Percentiles rank a stretch among this genome's conserved stretches.
phyloP scores from a whole-genome alignment of 2,113 vertebrate species.

The Isichthys henryi region DNA sequence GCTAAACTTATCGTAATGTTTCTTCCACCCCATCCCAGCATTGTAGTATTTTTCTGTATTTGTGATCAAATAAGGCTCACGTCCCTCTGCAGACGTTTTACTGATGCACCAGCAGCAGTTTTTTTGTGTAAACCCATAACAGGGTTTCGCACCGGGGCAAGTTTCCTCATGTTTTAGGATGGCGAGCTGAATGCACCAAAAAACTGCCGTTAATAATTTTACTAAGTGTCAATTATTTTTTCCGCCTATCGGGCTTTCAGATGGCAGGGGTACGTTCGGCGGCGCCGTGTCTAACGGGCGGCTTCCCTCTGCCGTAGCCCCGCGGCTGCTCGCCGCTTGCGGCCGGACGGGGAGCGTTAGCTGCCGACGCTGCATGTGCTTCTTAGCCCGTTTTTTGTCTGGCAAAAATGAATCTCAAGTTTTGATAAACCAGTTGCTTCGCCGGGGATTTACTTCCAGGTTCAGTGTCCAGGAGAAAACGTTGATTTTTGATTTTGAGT shows the following conservation, averaged over 20 bases:
- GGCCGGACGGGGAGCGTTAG: conserved; percentile 41
- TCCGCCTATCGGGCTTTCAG: conserved; percentile 33
- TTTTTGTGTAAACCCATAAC: conserved; percentile 19
- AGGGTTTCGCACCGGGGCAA: conserved; percentile 50
- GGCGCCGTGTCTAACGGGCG: conserved; percentile 45
- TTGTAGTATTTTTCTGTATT: neutral
- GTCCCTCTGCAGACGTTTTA: neutral
- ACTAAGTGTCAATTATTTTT: neutral
- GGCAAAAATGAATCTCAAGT: conserved; percentile 40
- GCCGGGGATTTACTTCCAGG: conserved; percentile 24
- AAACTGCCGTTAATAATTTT: conserved; percentile 33
- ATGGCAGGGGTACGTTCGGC: conserved; percentile 44
- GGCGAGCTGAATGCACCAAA: conserved; percentile 50
- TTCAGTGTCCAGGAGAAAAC: conserved; percentile 49
- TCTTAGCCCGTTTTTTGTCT: conserved; percentile 25
- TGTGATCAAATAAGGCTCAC: neutral
- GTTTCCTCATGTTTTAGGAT: conserved; percentile 44
- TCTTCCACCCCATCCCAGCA: neutral
- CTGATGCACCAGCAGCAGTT: conserved; percentile 15
- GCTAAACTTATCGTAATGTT: conserved; percentile 25
- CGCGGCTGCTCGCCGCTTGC: conserved; percentile 21
- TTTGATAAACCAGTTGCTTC: conserved; percentile 33
- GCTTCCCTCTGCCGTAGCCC: conserved; percentile 55
- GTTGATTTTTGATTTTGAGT: conserved; percentile 20
- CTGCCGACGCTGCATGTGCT: conserved; percentile 25